Conservation (phyloP, 2,888 invertebrate species). For the Aphrophora alni region DNA sequence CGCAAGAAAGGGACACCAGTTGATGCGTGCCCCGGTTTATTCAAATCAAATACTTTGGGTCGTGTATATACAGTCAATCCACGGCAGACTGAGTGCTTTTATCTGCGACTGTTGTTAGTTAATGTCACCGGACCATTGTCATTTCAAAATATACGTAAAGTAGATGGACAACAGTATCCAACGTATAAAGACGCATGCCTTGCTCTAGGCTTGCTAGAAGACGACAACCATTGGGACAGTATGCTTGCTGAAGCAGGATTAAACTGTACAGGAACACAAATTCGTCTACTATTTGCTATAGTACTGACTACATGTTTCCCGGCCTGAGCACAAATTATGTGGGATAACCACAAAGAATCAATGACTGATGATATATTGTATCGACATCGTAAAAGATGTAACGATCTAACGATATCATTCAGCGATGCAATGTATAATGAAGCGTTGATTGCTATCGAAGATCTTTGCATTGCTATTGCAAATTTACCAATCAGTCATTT, state of each 20-base stretch:
- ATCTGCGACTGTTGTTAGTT: slow-evolving; percentile 48
- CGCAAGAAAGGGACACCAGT: too few relatives aligned
- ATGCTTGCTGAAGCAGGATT: slow-evolving; percentile 46
- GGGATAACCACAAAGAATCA: slow-evolving; percentile 49
- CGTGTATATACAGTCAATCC: slow-evolving; percentile 52
- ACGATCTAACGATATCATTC: slow-evolving; percentile 17
- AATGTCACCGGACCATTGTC: slow-evolving; percentile 50
- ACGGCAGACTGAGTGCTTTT: slow-evolving; percentile 46
- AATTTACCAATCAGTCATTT: too few relatives aligned
- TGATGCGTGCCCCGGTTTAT: slow-evolving; percentile 21
- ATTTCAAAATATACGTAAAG: slow-evolving; percentile 53
- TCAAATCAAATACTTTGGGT: slow-evolving; percentile 41
- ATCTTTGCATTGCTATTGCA: too few relatives aligned
- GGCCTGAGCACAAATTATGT: slow-evolving; percentile 48
- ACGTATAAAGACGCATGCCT: slow-evolving; percentile 57
- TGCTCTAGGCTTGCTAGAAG: slow-evolving; percentile 52
- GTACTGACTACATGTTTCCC: slow-evolving; percentile 48
- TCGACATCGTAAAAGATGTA: not conserved
- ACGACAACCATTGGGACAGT: slow-evolving; percentile 51
- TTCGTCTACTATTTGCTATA: slow-evolving; percentile 49
- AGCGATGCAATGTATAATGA: too few relatives aligned
- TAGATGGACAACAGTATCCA: slow-evolving; percentile 50
- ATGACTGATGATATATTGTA: slow-evolving; percentile 34
- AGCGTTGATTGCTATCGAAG: too few relatives aligned
- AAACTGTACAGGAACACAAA: slow-evolving; percentile 37